Conservation (phyloP, 2,888 invertebrate species). For the Ochropleura plecta region DNA sequence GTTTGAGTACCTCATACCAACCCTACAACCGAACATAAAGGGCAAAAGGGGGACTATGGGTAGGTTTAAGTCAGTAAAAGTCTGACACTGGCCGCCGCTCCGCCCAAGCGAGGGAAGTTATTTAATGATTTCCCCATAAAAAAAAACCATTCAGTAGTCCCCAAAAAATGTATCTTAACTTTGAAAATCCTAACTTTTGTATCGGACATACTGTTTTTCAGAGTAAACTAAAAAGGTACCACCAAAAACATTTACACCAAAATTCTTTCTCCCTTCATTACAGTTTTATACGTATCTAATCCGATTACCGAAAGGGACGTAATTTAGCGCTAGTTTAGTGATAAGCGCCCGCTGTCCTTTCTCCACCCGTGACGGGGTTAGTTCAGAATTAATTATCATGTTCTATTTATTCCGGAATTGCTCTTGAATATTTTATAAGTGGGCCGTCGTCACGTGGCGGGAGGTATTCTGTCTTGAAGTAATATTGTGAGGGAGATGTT, state of each 20-base stretch:
- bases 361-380: slow-evolving; percentile 48
- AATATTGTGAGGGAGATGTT: slow-evolving; percentile 30
- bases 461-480: slow-evolving; percentile 31
- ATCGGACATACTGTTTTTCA: no score
- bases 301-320: slow-evolving; percentile 39
- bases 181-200: no score
- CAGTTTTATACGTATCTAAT: slow-evolving; percentile 31
- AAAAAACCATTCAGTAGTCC: no score
- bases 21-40: no score
- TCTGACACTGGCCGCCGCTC: no score
- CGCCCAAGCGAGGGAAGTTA: no score
- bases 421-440: slow-evolving; percentile 62
- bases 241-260: not conserved
- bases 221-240: not conserved
- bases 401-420: slow-evolving; percentile 59
- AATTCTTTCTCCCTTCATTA: slow-evolving; percentile 21
- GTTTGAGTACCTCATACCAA: no score
- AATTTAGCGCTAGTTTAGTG: slow-evolving; percentile 50
- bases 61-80: no score
- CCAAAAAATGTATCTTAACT: no score
- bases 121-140: no score
- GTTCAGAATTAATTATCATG: slow-evolving; percentile 63
- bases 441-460: slow-evolving; percentile 43
- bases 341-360: slow-evolving; percentile 54
- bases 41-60: no score